phyloP scores from a whole-genome alignment of 2,797 vertebrate genomes.

The Picus viridis region DNA sequence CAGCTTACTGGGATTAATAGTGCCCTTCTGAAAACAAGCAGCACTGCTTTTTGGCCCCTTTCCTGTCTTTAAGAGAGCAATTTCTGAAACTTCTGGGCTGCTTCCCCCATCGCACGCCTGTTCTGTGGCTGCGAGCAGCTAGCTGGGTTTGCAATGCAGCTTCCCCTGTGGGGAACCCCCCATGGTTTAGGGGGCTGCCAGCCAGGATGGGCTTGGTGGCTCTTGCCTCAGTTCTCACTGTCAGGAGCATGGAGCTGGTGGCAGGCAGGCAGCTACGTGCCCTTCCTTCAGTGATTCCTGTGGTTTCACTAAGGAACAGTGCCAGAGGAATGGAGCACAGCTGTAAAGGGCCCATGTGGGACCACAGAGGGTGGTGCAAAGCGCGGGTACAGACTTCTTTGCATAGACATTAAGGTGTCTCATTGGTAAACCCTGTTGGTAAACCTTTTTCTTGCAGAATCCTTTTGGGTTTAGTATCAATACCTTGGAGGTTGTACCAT shows the following conservation, averaged over 20 bases:
- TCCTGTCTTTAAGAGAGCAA: not conserved
- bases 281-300: not conserved
- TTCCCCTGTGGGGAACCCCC: not conserved
- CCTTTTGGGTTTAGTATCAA: not conserved
- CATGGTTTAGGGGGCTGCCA: not conserved
- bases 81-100: not conserved
- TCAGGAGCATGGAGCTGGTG: not conserved
- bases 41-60: not conserved
- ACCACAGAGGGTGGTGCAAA: not conserved
- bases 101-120: not conserved
- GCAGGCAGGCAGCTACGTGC: not conserved
- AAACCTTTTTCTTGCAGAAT: not conserved
- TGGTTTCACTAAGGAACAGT: not conserved
- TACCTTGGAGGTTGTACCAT: not conserved
- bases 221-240: not conserved
- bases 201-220: not conserved
- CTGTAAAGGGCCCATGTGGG: not conserved
- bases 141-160: not conserved
- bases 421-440: not conserved
- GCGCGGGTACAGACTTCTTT: not conserved
- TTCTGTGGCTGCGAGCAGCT: not conserved
- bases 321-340: not conserved
- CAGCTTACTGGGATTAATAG: not conserved
- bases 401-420: not conserved
- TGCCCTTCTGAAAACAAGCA: not conserved